Evolutionary conservation across 1,140 invertebrate genomes (phyloP), one percentile per base, ranked within the genome.

Genomic region (Radopholus similis): DNA sequence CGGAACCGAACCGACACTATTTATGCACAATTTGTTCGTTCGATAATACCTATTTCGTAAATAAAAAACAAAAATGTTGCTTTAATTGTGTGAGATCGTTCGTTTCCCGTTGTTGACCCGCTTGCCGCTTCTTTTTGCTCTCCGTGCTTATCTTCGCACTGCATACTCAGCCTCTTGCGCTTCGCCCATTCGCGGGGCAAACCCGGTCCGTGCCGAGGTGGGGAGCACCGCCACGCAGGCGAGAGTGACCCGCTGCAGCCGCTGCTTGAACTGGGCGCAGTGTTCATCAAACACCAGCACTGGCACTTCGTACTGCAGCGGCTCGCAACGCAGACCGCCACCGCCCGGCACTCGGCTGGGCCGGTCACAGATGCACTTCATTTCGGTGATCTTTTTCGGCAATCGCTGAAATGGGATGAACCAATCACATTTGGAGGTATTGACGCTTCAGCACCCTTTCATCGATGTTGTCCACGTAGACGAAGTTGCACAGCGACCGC

Each of bases 291-390:
- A 65, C 0, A 62, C 5, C 30, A 65, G 55, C 13, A 65, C 64
- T 5, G 64, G 64, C n/a, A 65, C 44, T n/a, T 62, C 54, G 11
- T 62, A 58, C 55, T 65, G 40, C 2, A 65, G 32, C 55, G 64
- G 64, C 58, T 65, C 64, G 18, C 64, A 65, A 9, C 44, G 56
- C n/a, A 65, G 28, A 3, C 30, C 30, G 5, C 3, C 44, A 13
- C 28, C 15, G 5, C 18, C 28, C 26, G n/a, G 34, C 18, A 15
- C 2, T 8, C 54, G 53, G 18, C 26, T 13, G 6, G 60, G 60
- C 6, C 26, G 32, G 32, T 65, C 40, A 28, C 64, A 65, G 5
- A 65, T 32, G n/a, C 64, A 65, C 21, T 49, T 62, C 2, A 65
- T 57, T 65, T 65, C 64, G 9, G 32, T 32, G 18, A 65, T 65